Base-by-base conservation (phyloP, 2,888 invertebrate species). In the Hemicrepidius hirtus region DNA sequence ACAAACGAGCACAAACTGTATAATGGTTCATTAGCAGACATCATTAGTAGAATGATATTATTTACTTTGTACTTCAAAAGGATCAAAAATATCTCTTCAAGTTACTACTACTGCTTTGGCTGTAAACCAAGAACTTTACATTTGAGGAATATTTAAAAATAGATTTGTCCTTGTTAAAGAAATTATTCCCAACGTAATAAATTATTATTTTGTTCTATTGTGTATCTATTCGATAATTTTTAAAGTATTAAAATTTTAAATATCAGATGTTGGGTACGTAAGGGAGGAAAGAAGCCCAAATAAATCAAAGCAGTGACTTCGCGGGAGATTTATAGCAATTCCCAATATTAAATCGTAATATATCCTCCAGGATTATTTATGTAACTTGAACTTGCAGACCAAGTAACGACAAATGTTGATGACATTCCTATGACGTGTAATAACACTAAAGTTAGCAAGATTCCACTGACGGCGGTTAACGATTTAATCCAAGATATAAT, bases 11-110 rank as follows among this genome's bases (percentile, higher is more conserved):
- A 77, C 79, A 78, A 80, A 79, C 80, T 80, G 81, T 80, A 81
- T 81, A 81, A 82, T 81, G 81, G 79, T 73, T 80, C 81, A 82
- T 82, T 82, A 80, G 80, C 79, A 80, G 81, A 81, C 80, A 81
- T 81, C 81, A 81, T 82, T 82, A 82, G 81, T 78, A 76, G 77
- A 78, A 80, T 78, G 78, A 77, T 80, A 80, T 80, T 81, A 80
- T 81, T 81, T 81, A 77, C 78, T 77, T 78, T 73, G 71, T 68
- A 77, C 77, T 77, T 78, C 76, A 78, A 77, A 78, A 75, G 75
- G 77, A 74, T 73, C 72, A 74, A 13, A 70, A 70, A 70, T 70
- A 70, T 70, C 70, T 70, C 57, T 41, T 53, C 41, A 37, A 32
- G 59, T 44, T 40, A 62, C 49, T 63, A 55, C 46, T 57, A 20